These are phyloP conservation scores for Leptopilina clavipes DNA, from an alignment of 1,140 invertebrate species.

Conservation along the genomic window DNA sequence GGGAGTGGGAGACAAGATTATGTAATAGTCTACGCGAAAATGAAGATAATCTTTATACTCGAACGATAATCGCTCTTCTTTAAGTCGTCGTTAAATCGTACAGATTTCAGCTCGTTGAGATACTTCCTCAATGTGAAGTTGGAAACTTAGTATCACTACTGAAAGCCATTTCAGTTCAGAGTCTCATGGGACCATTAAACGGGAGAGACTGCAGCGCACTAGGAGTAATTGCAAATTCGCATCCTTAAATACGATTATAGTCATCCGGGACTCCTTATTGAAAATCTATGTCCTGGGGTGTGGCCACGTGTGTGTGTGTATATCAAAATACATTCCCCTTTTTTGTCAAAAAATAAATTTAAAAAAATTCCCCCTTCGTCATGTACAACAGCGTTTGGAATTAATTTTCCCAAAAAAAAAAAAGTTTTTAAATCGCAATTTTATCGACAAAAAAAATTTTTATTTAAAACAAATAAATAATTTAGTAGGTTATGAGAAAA, in stretches of 20 bases:
- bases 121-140: slow-evolving; percentile 24
- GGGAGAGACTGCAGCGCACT: slow-evolving; percentile 8
- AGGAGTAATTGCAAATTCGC: slow-evolving; percentile 33
- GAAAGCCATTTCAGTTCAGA: slow-evolving; percentile 22
- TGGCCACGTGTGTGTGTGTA: neutral
- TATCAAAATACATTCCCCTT: neutral
- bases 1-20: neutral
- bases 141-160: slow-evolving; percentile 34
- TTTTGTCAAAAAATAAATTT: neutral
- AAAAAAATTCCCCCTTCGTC: no score
- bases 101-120: slow-evolving; percentile 24
- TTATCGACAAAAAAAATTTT: no score
- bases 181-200: slow-evolving; percentile 31
- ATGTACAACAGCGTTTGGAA: no score
- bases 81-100: neutral
- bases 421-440: no score
- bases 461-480: no score
- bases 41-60: neutral
- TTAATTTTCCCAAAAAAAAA: no score
- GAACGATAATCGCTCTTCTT: neutral
- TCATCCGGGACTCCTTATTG: slow-evolving; percentile 21
- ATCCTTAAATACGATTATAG: slow-evolving; percentile 34
- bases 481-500: no score
- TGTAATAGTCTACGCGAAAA: no score
- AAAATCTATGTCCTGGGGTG: slow-evolving; percentile 6